Base-by-base conservation (phyloP, 2,113 vertebrate genomes). In the Mormoops blainvillei region DNA sequence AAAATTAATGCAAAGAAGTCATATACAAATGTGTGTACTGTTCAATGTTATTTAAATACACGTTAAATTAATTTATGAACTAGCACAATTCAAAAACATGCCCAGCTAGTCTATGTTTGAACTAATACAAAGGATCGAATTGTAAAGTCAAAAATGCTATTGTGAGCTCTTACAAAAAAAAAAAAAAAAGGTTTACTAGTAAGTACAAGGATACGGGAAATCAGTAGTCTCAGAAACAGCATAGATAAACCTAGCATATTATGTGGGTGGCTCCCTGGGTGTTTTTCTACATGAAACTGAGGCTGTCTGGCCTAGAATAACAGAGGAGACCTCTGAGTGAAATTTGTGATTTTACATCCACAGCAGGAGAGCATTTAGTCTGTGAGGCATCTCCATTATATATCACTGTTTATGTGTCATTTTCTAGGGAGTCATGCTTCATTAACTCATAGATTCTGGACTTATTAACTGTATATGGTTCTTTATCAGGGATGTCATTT, bases 291-390 rank as follows among this genome's bases (percentile, higher is more conserved):
- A 33, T 4, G 43, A 81, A 81, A 56, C 3, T 12, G 43, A 20
- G 15, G 41, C 15, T 31, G n/a, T n/a, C 14, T 65, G 13, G 9
- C n/a, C 6, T 84, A 20, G 24, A 78, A 80, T 24, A 54, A 73
- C 4, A 77, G 4, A 15, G 7, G 50, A 68, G 19, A 0, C 13
- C 1, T 28, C 13, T 2, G 2, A 10, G 1, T 41, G 7, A 58
- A 22, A 24, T 41, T 63, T 19, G 14, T 52, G 31, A 20, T 12
- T 71, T 71, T 38, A 45, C 11, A 65, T 31, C 5, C 22, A 58
- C 14, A 50, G 4, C 16, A 48, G 19, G 43, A 91, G 13, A 36
- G 4, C 19, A 71, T 54, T 48, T 36, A 26, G 28, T 71, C 14
- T 67, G 61, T 63, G 33, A 20, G 31, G 26, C 11, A 70, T 22